A percentile compares a stretch with the other conserved stretches of the same genome.
Evolutionary conservation across 2,888 invertebrate species (phyloP).

Genomic region (Ypsolopha scabrella): DNA sequence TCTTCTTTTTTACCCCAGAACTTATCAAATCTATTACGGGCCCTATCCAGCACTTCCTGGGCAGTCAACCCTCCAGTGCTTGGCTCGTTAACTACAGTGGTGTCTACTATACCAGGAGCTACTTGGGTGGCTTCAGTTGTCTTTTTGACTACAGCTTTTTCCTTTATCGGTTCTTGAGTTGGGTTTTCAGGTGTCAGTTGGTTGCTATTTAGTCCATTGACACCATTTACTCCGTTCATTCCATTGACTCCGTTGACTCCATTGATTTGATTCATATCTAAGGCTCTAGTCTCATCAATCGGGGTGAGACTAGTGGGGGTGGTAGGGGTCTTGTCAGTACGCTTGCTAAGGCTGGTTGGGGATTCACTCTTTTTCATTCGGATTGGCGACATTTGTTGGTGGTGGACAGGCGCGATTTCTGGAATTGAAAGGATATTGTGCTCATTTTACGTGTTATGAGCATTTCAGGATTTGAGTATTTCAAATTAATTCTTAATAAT

Average conservation of each 20-base stretch:
- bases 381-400: conserved; percentile 67
- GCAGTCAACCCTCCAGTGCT: conserved; percentile 69
- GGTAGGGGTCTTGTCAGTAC: conserved; percentile 63
- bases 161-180: conserved; percentile 40
- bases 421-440: conserved; percentile 26
- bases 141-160: conserved; percentile 57
- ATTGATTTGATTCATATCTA: conserved; percentile 33
- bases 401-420: conserved; percentile 66
- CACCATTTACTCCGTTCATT: conserved; percentile 20
- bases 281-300: conserved; percentile 59
- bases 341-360: conserved; percentile 59
- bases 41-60: conserved; percentile 82
- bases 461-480: background rate
- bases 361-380: conserved; percentile 64
- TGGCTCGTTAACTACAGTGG: conserved; percentile 57
- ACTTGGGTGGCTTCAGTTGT: conserved; percentile 60
- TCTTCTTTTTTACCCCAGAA: conserved; percentile 84
- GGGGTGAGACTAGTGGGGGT: conserved; percentile 62
- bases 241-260: conserved; percentile 37
- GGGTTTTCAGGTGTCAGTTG: conserved; percentile 57
- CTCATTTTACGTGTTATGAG: background rate
- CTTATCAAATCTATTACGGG: conserved; percentile 85
- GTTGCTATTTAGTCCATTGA: conserved; percentile 38
- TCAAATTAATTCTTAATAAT: background rate
- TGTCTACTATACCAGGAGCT: conserved; percentile 70